Evolutionary conservation across 2,113 vertebrate species (phyloP), one percentile per base, ranked within the genome.

Genomic region (Ageneiosus marmoratus): DNA sequence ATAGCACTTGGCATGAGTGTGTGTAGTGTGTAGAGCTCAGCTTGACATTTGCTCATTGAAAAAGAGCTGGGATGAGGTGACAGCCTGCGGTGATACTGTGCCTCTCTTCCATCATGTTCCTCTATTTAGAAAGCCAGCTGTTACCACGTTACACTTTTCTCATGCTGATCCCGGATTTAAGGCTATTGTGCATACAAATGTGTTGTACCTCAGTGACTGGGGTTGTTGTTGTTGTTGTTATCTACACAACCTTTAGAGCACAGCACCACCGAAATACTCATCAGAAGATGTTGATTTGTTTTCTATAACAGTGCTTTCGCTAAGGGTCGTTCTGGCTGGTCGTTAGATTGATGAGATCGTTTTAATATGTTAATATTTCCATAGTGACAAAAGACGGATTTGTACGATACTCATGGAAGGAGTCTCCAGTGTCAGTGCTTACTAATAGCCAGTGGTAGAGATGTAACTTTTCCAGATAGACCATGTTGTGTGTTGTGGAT

Each of bases 91-190:
- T 62, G 56, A 78, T 50, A 53, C 16, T 82, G 46, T 56, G 37
- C 62, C 37, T 77, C 77, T 82, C 16, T 83, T 79, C 67, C 80
- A 29, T 67, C 85, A 56, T n/a, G 24, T 74, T 77, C 83, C 16
- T 5, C 62, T 67, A 63, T 86, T 86, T 75, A 65, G 20, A 67
- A 85, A 80, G 79, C 84, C 89, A 89, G 89, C 88, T 85, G 84
- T 84, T 77, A 65, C 85, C 37, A 76, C 56, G 37, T 82, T 85
- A 60, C 55, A 48, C 87, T 80, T 89, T 92, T 93, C 83, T 90
- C 79, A 93, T 93, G 91, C 86, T 90, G 91, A 93, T 91, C 55
- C 50, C 29, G 15, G 79, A 75, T 84, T 79, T 89, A 82, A 4
- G 15, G 60, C 75, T 55, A 87, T 90, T 91, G 90, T 89, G 81